phyloP scores from a whole-genome alignment of 2,888 invertebrate species.

The Dinocampus coccinellae region DNA sequence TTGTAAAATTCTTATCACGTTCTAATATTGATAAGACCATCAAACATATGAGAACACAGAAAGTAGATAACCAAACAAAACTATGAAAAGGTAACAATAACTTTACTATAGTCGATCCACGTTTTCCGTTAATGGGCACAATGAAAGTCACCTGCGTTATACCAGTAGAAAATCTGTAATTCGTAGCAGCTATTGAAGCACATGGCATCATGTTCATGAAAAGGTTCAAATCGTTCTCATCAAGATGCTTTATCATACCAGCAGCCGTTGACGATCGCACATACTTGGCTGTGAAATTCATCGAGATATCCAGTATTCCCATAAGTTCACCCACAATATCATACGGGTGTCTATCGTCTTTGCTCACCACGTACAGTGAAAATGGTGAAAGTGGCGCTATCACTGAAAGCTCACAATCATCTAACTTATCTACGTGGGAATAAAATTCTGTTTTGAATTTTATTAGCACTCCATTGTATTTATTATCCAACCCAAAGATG shows the following conservation, averaged over 20 bases:
- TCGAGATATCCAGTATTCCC: slow-evolving; percentile 33
- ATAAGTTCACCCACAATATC: slow-evolving; percentile 44
- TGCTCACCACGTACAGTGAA: slow-evolving; percentile 41
- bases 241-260: neutral
- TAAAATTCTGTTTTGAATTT: slow-evolving; percentile 33
- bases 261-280: slow-evolving; percentile 34
- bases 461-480: slow-evolving; percentile 28
- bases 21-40: slow-evolving; percentile 21
- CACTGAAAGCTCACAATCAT: slow-evolving; percentile 46
- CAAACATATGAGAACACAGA: slow-evolving; percentile 21
- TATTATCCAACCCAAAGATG: neutral
- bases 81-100: slow-evolving; percentile 38
- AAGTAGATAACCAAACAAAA: slow-evolving; percentile 37
- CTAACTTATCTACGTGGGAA: slow-evolving; percentile 40
- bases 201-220: slow-evolving; percentile 41
- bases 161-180: slow-evolving; percentile 34
- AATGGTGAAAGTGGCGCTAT: slow-evolving; percentile 47
- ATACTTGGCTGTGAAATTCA: slow-evolving; percentile 46
- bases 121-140: slow-evolving; percentile 25
- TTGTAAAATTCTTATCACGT: slow-evolving; percentile 28
- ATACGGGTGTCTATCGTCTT: slow-evolving; percentile 36
- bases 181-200: slow-evolving; percentile 34
- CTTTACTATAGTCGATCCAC: slow-evolving; percentile 29
- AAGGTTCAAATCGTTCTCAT: slow-evolving; percentile 34
- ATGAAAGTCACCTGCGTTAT: slow-evolving; percentile 18